A percentile compares a stretch with the other conserved stretches of the same genome.
Evolutionary conservation across 2,888 invertebrate species (phyloP).

Genomic region (Coelopa pilipes): DNA sequence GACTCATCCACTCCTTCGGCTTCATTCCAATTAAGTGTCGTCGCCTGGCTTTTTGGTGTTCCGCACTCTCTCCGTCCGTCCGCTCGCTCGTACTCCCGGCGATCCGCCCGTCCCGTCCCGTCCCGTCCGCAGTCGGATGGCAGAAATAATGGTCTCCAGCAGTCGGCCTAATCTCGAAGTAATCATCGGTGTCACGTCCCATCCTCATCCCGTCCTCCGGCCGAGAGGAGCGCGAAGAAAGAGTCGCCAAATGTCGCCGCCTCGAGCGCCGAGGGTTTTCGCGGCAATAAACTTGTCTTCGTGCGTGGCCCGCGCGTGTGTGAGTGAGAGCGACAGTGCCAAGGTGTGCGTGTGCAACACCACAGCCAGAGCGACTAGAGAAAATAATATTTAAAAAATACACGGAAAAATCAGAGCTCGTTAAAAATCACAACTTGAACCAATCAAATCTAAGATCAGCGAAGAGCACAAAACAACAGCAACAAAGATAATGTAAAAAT

Average conservation of each 20-base stretch:
- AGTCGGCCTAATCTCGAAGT: conserved; percentile 53
- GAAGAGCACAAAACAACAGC: conserved; percentile 20
- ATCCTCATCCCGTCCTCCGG: conserved; percentile 9
- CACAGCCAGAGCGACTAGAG: conserved; percentile 4
- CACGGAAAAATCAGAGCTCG: conserved; percentile 36
- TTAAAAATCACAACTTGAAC: conserved; percentile 39
- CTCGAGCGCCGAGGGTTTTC: conserved; percentile 26
- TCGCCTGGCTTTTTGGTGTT: background rate
- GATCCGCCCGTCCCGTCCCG: background rate
- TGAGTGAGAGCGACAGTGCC: background rate
- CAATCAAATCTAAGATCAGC: conserved; percentile 37
- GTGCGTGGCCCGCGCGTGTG: background rate
- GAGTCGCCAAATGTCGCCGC: conserved; percentile 31
- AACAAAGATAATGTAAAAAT: background rate
- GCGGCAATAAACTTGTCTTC: conserved; percentile 22
- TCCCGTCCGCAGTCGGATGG: background rate
- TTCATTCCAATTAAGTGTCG: conserved; percentile 6
- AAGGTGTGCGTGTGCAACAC: background rate
- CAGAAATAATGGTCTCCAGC: conserved; percentile 26
- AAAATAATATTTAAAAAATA: conserved; percentile 7
- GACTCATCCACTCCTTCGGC: background rate
- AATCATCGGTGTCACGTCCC: conserved; percentile 60
- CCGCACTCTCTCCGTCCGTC: background rate
- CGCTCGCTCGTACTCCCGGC: background rate
- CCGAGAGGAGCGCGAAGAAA: conserved; percentile 12